Evolutionary conservation across 2,888 invertebrate species (phyloP).

Genomic region (Orchestes rusci): DNA sequence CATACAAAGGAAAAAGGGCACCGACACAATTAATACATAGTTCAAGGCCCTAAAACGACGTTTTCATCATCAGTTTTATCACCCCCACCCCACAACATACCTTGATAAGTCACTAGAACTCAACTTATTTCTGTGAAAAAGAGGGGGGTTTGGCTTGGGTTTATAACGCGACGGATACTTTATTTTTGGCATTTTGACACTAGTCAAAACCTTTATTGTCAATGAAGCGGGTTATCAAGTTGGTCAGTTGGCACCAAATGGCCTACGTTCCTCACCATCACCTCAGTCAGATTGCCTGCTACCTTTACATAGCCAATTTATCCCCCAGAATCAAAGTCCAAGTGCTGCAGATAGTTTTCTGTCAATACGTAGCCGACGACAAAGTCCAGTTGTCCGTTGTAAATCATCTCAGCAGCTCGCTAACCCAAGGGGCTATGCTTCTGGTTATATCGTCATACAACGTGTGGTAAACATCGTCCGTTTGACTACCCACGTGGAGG

Average conservation of each 20-base stretch:
- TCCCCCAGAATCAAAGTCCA: slow-evolving; percentile 60
- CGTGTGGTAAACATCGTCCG: slow-evolving; percentile 65
- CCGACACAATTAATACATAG: slow-evolving; percentile 5
- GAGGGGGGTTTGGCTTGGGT: too few relatives aligned
- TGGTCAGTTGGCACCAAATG: slow-evolving; percentile 74
- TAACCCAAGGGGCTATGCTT: slow-evolving; percentile 66
- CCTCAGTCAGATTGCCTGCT: slow-evolving; percentile 59
- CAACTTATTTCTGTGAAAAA: too few relatives aligned
- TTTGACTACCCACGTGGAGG: slow-evolving; percentile 77
- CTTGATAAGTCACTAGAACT: not conserved
- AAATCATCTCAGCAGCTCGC: slow-evolving; percentile 65
- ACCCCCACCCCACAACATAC: not conserved
- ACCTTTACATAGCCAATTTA: slow-evolving; percentile 65
- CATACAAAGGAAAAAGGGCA: slow-evolving; percentile 8
- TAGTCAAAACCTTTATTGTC: too few relatives aligned
- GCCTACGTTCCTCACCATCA: slow-evolving; percentile 67
- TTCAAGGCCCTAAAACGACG: slow-evolving; percentile 6
- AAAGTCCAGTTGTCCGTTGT: slow-evolving; percentile 87
- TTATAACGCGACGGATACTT: too few relatives aligned
- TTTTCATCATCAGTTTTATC: not conserved
- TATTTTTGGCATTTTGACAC: too few relatives aligned
- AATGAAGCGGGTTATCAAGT: slow-evolving; percentile 46
- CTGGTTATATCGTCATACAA: slow-evolving; percentile 74
- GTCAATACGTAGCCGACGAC: slow-evolving; percentile 85
- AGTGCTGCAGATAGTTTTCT: slow-evolving; percentile 63